A percentile compares a stretch with the other conserved stretches of the same genome.
Conservation (phyloP, 2,113 vertebrate species). For the Lycaon pictus region DNA sequence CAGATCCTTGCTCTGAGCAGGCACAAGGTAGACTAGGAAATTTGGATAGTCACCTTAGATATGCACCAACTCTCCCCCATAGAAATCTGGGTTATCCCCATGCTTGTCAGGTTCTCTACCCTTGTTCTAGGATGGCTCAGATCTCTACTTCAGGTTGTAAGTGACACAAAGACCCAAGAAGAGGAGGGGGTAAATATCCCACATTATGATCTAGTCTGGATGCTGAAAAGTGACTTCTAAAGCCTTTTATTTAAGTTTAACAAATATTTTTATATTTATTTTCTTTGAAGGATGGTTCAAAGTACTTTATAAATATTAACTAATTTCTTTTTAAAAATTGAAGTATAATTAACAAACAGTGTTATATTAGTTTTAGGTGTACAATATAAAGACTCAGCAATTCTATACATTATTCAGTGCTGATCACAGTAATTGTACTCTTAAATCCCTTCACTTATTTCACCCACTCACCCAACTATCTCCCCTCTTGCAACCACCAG, state of each 20-base stretch:
- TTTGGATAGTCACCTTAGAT: neutral
- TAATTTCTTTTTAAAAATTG: neutral
- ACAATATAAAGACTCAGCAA: neutral
- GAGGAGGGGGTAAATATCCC: neutral
- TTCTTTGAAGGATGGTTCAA: neutral
- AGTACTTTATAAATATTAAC: neutral
- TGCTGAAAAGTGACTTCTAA: neutral
- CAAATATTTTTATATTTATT: too few relatives aligned
- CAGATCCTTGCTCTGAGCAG: neutral
- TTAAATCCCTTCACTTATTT: neutral
- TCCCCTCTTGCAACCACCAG: too few relatives aligned
- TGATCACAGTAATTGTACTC: neutral
- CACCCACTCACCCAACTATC: too few relatives aligned
- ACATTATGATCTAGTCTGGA: neutral
- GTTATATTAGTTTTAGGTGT: neutral
- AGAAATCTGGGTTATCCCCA: neutral
- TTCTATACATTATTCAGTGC: neutral
- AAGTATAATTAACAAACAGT: neutral
- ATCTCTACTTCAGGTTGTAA: neutral
- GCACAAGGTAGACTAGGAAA: neutral
- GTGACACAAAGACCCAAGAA: neutral
- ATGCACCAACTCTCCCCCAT: neutral
- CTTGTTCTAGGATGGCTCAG: neutral
- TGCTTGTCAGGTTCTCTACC: neutral
- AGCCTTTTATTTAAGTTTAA: conserved; percentile 19